A percentile compares a stretch with the other conserved stretches of the same genome.
phyloP scores from a whole-genome alignment of 2,888 invertebrate species.

The Drosophila mulleri region DNA sequence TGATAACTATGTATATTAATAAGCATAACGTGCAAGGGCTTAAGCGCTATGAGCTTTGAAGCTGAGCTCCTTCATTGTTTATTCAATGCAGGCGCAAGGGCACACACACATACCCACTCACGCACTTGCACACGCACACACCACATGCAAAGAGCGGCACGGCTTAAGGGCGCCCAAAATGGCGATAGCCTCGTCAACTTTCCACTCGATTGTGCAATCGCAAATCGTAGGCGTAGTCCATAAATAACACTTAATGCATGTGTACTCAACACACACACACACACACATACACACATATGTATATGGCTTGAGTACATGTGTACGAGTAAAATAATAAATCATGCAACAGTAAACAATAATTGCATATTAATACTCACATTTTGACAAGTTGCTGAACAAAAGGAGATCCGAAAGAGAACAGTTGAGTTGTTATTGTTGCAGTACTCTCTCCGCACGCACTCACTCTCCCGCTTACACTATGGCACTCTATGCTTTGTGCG shows the following conservation, averaged over 20 bases:
- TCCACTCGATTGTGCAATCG: slow-evolving; percentile 68
- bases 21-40: slow-evolving; percentile 37
- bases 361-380: slow-evolving; percentile 73
- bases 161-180: slow-evolving; percentile 60
- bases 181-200: slow-evolving; percentile 61
- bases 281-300: not conserved
- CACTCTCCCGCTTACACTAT: slow-evolving; percentile 9
- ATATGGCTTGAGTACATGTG: slow-evolving; percentile 3
- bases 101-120: slow-evolving; percentile 22
- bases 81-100: slow-evolving; percentile 66
- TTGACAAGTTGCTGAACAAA: slow-evolving; percentile 48
- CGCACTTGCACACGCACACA: not conserved
- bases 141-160: slow-evolving; percentile 10
- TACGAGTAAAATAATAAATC: slow-evolving; percentile 43
- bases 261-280: not conserved
- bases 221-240: slow-evolving; percentile 68
- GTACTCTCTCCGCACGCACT: slow-evolving; percentile 3
- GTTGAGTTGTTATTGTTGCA: slow-evolving; percentile 15
- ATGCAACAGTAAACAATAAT: slow-evolving; percentile 65
- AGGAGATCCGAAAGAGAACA: slow-evolving; percentile 20
- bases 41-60: slow-evolving; percentile 18
- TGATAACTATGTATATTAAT: slow-evolving; percentile 5
- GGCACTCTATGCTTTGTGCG: slow-evolving; percentile 18
- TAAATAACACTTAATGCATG: slow-evolving; percentile 49
- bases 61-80: slow-evolving; percentile 59